These are phyloP conservation scores for Zaprionus vittiger DNA, from an alignment of 1,140 invertebrate species.

Conservation along the genomic window DNA sequence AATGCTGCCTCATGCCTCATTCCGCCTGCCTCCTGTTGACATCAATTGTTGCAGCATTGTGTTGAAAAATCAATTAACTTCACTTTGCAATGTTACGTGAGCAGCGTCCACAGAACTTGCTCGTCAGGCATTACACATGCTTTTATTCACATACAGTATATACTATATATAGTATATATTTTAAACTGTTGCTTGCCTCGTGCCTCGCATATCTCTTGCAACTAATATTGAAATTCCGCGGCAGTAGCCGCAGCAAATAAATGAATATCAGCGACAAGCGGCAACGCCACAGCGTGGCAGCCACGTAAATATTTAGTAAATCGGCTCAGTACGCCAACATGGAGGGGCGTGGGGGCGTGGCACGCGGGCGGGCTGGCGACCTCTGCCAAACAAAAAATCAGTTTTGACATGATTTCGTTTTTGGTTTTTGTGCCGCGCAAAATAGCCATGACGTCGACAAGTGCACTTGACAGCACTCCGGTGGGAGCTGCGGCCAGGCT, in stretches of 20 bases:
- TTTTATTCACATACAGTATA: not conserved
- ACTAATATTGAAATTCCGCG: constrained; percentile 79
- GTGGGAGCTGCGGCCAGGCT: constrained; percentile 27
- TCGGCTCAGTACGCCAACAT: constrained; percentile 66
- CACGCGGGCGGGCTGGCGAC: not conserved
- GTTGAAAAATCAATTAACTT: constrained; percentile 81
- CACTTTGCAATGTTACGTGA: constrained; percentile 80
- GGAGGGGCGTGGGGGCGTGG: not conserved
- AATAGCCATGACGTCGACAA: constrained; percentile 81
- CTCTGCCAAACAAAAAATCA: constrained; percentile 59
- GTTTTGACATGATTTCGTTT: constrained; percentile 67
- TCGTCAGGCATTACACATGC: constrained; percentile 23
- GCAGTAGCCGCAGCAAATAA: constrained; percentile 57
- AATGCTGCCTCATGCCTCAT: constrained; percentile 18
- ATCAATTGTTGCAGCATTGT: constrained; percentile 58
- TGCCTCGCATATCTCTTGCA: constrained; percentile 54
- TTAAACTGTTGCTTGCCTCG: constrained; percentile 27
- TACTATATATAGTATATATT: constrained; percentile 8
- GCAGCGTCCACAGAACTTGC: constrained; percentile 42
- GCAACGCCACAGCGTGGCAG: constrained; percentile 28
- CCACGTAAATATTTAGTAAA: constrained; percentile 77
- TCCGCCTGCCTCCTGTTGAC: constrained; percentile 36
- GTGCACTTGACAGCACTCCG: constrained; percentile 77
- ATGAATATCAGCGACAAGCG: constrained; percentile 55
- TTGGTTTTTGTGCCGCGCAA: constrained; percentile 63